These are phyloP conservation scores for Peromyscus nudipes DNA, from an alignment of 2,797 vertebrate genomes.

Conservation along the genomic window DNA sequence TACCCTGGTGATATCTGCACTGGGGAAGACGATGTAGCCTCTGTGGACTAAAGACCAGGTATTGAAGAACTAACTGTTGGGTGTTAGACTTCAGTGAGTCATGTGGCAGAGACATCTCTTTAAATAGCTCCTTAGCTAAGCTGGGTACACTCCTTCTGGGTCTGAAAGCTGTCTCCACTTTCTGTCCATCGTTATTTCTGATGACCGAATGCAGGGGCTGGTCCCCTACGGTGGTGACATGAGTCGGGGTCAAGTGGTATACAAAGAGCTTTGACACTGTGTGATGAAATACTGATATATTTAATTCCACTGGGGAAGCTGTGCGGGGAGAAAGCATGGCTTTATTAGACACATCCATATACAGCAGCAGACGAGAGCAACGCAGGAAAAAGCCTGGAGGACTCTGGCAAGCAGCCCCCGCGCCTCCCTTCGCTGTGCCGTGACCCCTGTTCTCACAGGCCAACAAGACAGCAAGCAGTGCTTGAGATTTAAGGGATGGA, in stretches of 20 bases:
- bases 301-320: neutral
- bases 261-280: neutral
- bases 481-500: neutral
- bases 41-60: neutral
- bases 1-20: neutral
- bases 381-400: rapidly evolving
- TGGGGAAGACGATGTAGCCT: neutral
- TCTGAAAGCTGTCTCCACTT: neutral
- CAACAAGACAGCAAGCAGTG: neutral
- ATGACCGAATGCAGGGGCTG: too few relatives aligned
- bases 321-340: neutral
- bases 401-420: neutral
- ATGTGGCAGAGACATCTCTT: too few relatives aligned
- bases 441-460: neutral
- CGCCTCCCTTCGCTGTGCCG: neutral
- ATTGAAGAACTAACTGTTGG: neutral
- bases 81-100: neutral
- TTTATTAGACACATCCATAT: neutral
- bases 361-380: too few relatives aligned
- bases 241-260: neutral
- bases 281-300: neutral
- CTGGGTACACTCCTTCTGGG: neutral
- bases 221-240: neutral
- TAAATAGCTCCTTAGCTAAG: neutral
- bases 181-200: neutral